phyloP scores from a whole-genome alignment of 1,140 invertebrate genomes.

The fruit fly (Drosophila melanogaster) region Release_6_plus_ISO1_MT NC_004354.4:12446501-12447000 shows the following conservation, averaged over 20 bases:
- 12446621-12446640: constrained; percentile 32
- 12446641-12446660: constrained; percentile 2
- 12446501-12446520: constrained; percentile 77
- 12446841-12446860: constrained; percentile 51
- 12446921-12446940: constrained; percentile 26
- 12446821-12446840: constrained; percentile 10
- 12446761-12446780: constrained; percentile 61
- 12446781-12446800: constrained; percentile 29
- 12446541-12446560: constrained; percentile 77
- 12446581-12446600: constrained; percentile 64
- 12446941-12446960: constrained; percentile 5
- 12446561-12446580: constrained; percentile 65
- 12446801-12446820: constrained; percentile 20
- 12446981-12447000: constrained; percentile 18
- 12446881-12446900: constrained; percentile 30
- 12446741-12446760: constrained; percentile 81
- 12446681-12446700: constrained; percentile 27
- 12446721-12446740: constrained; percentile 84
- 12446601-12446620: constrained; percentile 61
- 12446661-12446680: constrained; percentile 2
- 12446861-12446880: constrained; percentile 54
- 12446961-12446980: constrained; percentile 17
- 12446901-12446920: constrained; percentile 41
- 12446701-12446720: constrained; percentile 66
- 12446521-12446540: constrained; percentile 69